Percentiles rank a stretch among this genome's conserved stretches.
phyloP scores from a whole-genome alignment of 2,888 invertebrate genomes.

The Caenorhabditis sp. region DNA sequence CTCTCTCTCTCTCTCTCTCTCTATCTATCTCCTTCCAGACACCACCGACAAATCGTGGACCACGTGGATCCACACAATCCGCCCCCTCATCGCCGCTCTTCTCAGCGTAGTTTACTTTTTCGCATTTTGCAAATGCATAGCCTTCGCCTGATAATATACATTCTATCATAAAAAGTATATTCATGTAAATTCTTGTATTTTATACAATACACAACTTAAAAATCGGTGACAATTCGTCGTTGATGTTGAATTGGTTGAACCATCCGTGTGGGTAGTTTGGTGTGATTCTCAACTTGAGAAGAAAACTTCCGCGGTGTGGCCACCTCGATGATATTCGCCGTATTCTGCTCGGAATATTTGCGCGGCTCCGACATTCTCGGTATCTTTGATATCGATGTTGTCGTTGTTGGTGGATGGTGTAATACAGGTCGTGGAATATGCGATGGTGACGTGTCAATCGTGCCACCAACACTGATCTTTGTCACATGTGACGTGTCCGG shows the following conservation, averaged over 20 bases:
- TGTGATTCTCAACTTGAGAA: neutral
- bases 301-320: neutral
- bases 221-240: conserved; percentile 31
- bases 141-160: neutral
- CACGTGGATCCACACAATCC: neutral
- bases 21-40: no score
- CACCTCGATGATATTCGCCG: neutral
- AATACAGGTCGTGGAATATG: conserved; percentile 38
- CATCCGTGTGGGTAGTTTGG: conserved; percentile 15
- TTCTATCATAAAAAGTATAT: no score
- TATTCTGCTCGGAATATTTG: conserved; percentile 24
- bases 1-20: no score
- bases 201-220: conserved; percentile 3
- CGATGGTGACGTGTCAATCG: conserved; percentile 14
- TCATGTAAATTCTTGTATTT: neutral
- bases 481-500: conserved; percentile 24
- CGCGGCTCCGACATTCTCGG: conserved; percentile 27
- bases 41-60: neutral
- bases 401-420: conserved; percentile 7
- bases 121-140: neutral
- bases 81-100: neutral
- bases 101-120: neutral
- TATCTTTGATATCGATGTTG: conserved; percentile 34
- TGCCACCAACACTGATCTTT: conserved; percentile 39
- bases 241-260: conserved; percentile 35